Evolutionary conservation across 2,888 invertebrate species (phyloP).

Genomic region (Monochamus alternatus): DNA sequence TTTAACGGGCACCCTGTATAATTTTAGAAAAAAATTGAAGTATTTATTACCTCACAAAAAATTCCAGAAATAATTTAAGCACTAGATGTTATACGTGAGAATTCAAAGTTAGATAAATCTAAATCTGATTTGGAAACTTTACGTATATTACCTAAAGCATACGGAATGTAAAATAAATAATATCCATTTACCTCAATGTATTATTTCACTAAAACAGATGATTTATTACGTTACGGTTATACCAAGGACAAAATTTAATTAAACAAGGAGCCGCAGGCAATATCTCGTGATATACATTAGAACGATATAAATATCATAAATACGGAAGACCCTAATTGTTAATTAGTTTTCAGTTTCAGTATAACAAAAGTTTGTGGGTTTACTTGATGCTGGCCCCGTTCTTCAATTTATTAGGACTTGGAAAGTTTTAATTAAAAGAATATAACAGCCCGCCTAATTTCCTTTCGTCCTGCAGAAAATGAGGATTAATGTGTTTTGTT

Average conservation of each 20-base stretch:
- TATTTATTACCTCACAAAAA: no score
- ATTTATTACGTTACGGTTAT: no score
- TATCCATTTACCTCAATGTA: background rate
- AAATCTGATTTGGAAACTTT: no score
- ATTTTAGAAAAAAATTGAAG: no score
- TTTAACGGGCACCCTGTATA: no score
- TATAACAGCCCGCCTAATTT: background rate
- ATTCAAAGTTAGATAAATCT: no score
- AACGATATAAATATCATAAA: background rate
- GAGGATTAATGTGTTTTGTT: no score
- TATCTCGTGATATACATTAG: background rate
- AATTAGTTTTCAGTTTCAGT: background rate
- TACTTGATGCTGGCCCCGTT: background rate
- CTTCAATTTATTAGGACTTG: background rate
- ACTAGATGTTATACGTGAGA: no score
- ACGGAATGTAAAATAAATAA: background rate
- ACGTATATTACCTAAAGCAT: no score
- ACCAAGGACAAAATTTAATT: no score
- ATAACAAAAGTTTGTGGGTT: background rate
- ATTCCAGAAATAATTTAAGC: no score
- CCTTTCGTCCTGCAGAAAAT: background rate
- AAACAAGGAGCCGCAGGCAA: no score
- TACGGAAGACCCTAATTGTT: background rate
- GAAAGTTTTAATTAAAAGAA: conserved; percentile 5
- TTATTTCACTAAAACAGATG: background rate